A percentile compares a stretch with the other conserved stretches of the same genome.
These are phyloP conservation scores for Imbricaverruca yamaguchii DNA, from an alignment of 2,888 invertebrate species.

Conservation along the genomic window DNA sequence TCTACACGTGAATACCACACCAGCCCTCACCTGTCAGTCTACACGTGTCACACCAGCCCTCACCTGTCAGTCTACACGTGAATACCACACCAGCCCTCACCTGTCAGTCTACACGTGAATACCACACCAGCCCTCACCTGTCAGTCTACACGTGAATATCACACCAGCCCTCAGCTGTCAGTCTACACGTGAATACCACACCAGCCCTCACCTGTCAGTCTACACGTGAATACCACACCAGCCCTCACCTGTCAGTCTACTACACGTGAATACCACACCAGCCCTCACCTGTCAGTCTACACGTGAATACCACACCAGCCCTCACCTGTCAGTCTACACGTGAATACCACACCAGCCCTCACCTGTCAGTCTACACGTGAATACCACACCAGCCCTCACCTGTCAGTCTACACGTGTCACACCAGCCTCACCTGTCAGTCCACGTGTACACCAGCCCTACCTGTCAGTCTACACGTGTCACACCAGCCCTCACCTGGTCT, in stretches of 20 bases:
- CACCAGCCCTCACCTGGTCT: too few relatives aligned
- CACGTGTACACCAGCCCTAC: conserved; percentile 35
- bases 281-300: too few relatives aligned
- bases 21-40: conserved; percentile 46
- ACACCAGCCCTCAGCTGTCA: conserved; percentile 41
- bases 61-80: too few relatives aligned
- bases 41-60: too few relatives aligned
- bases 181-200: conserved; percentile 70
- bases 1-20: too few relatives aligned
- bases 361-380: too few relatives aligned
- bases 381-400: conserved; percentile 37
- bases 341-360: conserved; percentile 72
- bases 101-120: conserved; percentile 59
- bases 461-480: conserved; percentile 58
- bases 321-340: conserved; percentile 55
- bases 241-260: conserved; percentile 44
- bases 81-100: conserved; percentile 35
- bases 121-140: too few relatives aligned
- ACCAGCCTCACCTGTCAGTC: too few relatives aligned
- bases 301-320: too few relatives aligned
- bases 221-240: too few relatives aligned
- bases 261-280: conserved; percentile 75
- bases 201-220: too few relatives aligned
- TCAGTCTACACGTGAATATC: too few relatives aligned
- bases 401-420: conserved; percentile 58